Conservation (phyloP, 2,888 invertebrate genomes). For the Ptycholaimellus sp. region DNA sequence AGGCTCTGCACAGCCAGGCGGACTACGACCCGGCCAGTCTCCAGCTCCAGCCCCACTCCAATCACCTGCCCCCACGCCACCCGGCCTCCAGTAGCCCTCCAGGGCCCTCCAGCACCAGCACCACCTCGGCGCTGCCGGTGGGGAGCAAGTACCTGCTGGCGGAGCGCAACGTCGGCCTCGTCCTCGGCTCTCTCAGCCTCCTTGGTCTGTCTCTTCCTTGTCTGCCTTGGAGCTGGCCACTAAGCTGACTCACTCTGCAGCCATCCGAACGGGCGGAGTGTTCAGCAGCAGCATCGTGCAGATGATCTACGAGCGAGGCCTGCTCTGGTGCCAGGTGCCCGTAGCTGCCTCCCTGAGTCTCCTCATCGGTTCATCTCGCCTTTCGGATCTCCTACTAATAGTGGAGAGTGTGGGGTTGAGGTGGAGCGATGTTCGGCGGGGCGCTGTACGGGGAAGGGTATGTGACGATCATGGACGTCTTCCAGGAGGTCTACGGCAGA, state of each 20-base stretch:
- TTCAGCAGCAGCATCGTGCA: conserved; percentile 1
- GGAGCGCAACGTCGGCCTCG: conserved; percentile 2
- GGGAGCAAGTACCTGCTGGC: conserved; percentile 2
- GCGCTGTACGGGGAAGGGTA: conserved; percentile 1
- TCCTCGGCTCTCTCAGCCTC: conserved; percentile 4
- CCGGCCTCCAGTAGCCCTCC: too few relatives aligned
- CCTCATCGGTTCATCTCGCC: neutral
- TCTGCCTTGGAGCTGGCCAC: too few relatives aligned
- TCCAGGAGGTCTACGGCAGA: conserved; percentile 2
- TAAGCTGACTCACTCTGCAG: neutral
- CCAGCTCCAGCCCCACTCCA: too few relatives aligned
- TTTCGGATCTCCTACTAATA: neutral
- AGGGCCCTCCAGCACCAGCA: too few relatives aligned
- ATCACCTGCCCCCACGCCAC: too few relatives aligned
- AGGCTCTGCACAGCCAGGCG: too few relatives aligned
- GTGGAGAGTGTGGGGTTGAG: too few relatives aligned
- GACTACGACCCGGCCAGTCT: too few relatives aligned
- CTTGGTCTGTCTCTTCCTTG: neutral
- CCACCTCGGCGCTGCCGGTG: conserved; percentile 1
- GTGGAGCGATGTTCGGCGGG: neutral
- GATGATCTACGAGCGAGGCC: conserved; percentile 1
- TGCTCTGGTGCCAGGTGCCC: conserved; percentile 4
- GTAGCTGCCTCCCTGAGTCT: conserved; percentile 1
- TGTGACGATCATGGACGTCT: conserved; percentile 2
- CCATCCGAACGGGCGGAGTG: conserved; percentile 2